Percentiles rank a stretch among this genome's conserved stretches.
Conservation (phyloP, 1,140 invertebrate species). For the Xylocopa sonorina region DNA sequence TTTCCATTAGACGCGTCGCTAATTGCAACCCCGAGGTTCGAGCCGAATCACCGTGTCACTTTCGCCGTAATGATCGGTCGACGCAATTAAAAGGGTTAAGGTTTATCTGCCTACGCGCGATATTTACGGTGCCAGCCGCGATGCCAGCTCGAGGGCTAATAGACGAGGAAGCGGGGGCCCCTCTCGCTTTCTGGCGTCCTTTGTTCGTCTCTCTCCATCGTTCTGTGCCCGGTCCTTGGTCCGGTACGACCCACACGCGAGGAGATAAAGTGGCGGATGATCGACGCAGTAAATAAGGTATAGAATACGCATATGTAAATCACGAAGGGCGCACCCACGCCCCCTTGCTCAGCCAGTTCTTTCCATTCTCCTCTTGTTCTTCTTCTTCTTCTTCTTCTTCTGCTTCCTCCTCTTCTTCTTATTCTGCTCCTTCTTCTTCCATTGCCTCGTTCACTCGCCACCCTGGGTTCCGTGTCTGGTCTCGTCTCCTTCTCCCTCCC, state of each 20-base stretch:
- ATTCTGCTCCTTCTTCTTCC: constrained; percentile 9
- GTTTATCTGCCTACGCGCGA: constrained; percentile 62
- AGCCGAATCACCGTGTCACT: constrained; percentile 1
- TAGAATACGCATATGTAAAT: constrained; percentile 81
- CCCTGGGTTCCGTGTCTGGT: constrained; percentile 44
- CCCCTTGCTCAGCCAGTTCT: constrained; percentile 59
- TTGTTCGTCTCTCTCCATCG: constrained; percentile 55
- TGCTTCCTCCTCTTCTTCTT: constrained; percentile 5
- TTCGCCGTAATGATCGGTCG: not conserved
- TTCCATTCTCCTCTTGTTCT: constrained; percentile 5
- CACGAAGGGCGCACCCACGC: constrained; percentile 79
- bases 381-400: constrained; percentile 18
- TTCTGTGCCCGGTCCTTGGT: constrained; percentile 37
- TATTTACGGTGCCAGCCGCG: constrained; percentile 63
- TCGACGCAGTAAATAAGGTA: constrained; percentile 80
- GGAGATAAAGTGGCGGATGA: constrained; percentile 77
- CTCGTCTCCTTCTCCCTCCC: constrained; percentile 41
- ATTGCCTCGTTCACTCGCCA: constrained; percentile 17
- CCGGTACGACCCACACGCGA: constrained; percentile 70
- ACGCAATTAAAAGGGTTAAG: constrained; percentile 67
- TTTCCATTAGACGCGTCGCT: not conserved
- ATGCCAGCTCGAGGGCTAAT: constrained; percentile 66
- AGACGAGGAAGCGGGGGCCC: constrained; percentile 65
- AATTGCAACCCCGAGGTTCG: not conserved
- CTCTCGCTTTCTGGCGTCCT: constrained; percentile 33